phyloP scores from a whole-genome alignment of 2,888 invertebrate species.

The Nomada flava region DNA sequence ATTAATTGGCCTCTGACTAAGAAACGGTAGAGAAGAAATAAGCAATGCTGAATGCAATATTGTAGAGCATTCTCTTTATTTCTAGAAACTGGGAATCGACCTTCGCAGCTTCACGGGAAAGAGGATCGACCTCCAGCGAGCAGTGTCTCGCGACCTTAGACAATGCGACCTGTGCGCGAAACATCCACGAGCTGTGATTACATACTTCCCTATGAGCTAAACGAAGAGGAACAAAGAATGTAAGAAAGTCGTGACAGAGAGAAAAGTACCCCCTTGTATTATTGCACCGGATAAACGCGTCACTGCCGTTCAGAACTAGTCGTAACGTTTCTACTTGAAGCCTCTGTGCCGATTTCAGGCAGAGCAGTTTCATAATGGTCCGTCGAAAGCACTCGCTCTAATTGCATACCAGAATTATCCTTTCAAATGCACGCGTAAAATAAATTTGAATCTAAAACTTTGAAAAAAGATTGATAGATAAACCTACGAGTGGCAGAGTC shows the following conservation, averaged over 20 bases:
- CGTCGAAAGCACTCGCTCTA: conserved; percentile 17
- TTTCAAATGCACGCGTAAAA: conserved; percentile 11
- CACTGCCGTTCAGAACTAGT: conserved; percentile 50
- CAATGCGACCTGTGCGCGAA: conserved; percentile 48
- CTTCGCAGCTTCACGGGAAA: conserved; percentile 29
- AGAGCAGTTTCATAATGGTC: conserved; percentile 33
- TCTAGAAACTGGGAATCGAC: conserved; percentile 30
- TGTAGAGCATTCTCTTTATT: conserved; percentile 29
- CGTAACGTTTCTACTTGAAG: conserved; percentile 52
- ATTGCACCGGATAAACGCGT: conserved; percentile 41
- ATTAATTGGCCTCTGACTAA: not conserved
- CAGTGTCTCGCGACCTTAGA: conserved; percentile 58
- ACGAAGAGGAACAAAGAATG: conserved; percentile 37
- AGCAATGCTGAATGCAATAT: not conserved
- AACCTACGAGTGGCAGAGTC: conserved; percentile 20
- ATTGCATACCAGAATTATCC: conserved; percentile 15
- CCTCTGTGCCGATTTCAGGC: conserved; percentile 44
- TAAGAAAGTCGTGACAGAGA: conserved; percentile 37
- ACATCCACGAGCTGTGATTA: conserved; percentile 51
- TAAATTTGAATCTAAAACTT: not conserved
- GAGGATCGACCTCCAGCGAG: conserved; percentile 33
- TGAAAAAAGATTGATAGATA: not conserved
- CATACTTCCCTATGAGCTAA: conserved; percentile 25
- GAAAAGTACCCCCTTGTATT: conserved; percentile 36
- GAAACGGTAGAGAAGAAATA: not conserved